Conservation (phyloP, 2,888 invertebrate genomes). For the Malachius bipustulatus region DNA sequence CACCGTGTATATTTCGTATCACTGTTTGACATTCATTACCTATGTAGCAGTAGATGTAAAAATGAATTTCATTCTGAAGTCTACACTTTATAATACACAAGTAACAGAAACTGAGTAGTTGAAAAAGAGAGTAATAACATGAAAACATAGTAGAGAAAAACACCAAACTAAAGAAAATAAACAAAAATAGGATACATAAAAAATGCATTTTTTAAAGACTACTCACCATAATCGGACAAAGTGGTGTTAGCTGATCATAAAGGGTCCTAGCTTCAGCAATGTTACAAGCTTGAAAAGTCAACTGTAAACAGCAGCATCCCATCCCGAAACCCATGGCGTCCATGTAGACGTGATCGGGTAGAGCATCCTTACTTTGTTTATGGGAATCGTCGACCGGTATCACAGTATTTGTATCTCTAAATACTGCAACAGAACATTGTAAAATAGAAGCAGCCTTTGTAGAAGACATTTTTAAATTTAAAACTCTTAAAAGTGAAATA, state of each 20-base stretch:
- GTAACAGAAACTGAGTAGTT: too few relatives aligned
- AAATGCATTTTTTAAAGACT: not conserved
- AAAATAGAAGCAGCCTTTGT: not conserved
- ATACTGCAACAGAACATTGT: conserved; percentile 49
- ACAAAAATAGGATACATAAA: too few relatives aligned
- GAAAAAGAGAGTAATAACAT: too few relatives aligned
- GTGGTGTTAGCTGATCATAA: conserved; percentile 93
- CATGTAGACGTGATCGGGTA: conserved; percentile 90
- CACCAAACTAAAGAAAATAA: too few relatives aligned
- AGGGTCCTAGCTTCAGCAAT: conserved; percentile 89
- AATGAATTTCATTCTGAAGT: too few relatives aligned
- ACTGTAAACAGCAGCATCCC: conserved; percentile 96
- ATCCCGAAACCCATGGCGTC: conserved; percentile 99
- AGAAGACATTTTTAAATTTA: not conserved
- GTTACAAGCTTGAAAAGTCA: conserved; percentile 94
- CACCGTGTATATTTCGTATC: too few relatives aligned
- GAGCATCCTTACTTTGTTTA: conserved; percentile 52
- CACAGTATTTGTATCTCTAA: conserved; percentile 75
- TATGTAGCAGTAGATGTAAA: too few relatives aligned
- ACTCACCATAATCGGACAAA: conserved; percentile 90
- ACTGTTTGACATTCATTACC: too few relatives aligned
- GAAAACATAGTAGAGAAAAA: too few relatives aligned
- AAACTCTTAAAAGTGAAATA: conserved; percentile 6
- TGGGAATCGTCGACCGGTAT: conserved; percentile 70
- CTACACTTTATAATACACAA: too few relatives aligned